phyloP scores from a whole-genome alignment of 2,113 vertebrate genomes.

The Sander vitreus region DNA sequence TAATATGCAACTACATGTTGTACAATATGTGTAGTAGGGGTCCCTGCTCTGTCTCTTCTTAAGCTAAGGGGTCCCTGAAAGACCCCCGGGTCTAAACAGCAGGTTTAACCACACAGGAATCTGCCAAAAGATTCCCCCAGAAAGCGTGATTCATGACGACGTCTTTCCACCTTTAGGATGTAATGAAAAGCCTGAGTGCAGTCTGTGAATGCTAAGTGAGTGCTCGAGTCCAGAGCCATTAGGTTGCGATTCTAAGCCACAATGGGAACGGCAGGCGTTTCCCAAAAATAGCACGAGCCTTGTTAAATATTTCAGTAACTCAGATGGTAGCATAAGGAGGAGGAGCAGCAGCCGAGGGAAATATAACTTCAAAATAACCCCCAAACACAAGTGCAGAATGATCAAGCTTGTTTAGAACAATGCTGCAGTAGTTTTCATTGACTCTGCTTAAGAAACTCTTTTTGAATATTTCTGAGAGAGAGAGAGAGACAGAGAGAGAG shows the following conservation, averaged over 20 bases:
- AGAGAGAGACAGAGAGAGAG: background rate
- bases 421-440: background rate
- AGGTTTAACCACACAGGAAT: background rate
- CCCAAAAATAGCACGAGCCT: conserved; percentile 77
- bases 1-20: too few relatives aligned
- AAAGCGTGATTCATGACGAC: background rate
- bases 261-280: conserved; percentile 42
- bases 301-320: conserved; percentile 83
- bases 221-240: conserved; percentile 16
- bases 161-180: background rate
- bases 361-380: conserved; percentile 23
- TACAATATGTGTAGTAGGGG: too few relatives aligned
- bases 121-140: background rate
- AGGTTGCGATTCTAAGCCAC: conserved; percentile 10
- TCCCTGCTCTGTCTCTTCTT: too few relatives aligned
- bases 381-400: conserved; percentile 41
- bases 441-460: too few relatives aligned
- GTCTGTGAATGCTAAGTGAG: background rate
- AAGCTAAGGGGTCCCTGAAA: too few relatives aligned
- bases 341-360: background rate
- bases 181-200: too few relatives aligned
- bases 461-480: background rate
- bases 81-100: background rate
- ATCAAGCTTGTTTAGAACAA: background rate
- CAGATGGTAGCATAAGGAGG: conserved; percentile 61